phyloP scores from a whole-genome alignment of 1,140 invertebrate genomes.

The Belonocnema kinseyi region DNA sequence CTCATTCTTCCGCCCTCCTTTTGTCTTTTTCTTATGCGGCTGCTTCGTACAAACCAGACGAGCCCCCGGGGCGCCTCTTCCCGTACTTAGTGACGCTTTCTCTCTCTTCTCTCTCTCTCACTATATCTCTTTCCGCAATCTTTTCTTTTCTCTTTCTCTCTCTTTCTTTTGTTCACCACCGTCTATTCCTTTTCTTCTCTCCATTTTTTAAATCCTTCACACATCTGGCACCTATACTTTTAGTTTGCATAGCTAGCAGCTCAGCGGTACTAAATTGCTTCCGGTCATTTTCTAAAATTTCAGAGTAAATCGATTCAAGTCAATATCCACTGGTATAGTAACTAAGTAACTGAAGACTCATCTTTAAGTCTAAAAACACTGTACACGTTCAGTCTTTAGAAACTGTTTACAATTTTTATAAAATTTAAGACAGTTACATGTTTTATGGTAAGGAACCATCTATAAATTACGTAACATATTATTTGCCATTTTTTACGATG shows the following conservation, averaged over 20 bases:
- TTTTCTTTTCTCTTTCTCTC: constrained; percentile 5
- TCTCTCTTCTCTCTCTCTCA: neutral
- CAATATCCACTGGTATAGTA: neutral
- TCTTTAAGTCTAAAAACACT: no score
- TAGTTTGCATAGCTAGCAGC: neutral
- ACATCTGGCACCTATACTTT: constrained; percentile 30
- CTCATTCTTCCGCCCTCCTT: constrained; percentile 53
- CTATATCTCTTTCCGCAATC: neutral
- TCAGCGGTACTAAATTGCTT: constrained; percentile 8
- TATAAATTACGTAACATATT: no score
- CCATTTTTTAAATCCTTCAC: constrained; percentile 11
- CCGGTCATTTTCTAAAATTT: constrained; percentile 29
- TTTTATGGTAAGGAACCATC: no score
- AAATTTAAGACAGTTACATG: no score
- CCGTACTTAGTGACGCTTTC: neutral
- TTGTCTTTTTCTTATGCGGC: constrained; percentile 43
- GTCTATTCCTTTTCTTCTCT: neutral
- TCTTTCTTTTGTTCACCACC: neutral
- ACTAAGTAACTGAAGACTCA: no score
- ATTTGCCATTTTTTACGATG: no score
- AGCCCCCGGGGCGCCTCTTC: constrained; percentile 41
- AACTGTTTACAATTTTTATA: no score
- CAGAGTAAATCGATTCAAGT: neutral
- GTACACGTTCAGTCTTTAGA: no score
- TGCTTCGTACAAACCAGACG: constrained; percentile 43